Base-by-base conservation (phyloP, 1,140 invertebrate genomes). In the Drosophila kurseongensis region DNA sequence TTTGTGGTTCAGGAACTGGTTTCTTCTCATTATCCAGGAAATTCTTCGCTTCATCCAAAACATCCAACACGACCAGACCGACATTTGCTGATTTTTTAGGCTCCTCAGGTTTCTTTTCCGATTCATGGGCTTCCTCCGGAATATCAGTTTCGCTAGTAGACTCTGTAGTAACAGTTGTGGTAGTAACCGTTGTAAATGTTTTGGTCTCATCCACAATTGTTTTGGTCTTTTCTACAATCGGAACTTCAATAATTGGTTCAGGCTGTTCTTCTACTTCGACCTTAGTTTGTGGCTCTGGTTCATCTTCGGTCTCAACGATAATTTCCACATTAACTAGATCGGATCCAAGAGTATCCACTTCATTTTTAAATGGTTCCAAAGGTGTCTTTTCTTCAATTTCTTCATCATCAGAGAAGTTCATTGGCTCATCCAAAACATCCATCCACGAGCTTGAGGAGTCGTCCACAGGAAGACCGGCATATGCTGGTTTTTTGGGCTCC, bases 391-490 rank as follows among this genome's bases (percentile, higher is more conserved):
- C 36, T 9, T 58, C 45, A 5, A 12, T 16, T 14, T 56, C 62
- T 35, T 66, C 62, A 1, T 61, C 59, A 16, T 67, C 76, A 10
- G 73, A 72, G 42, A 79, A 79, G 18, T 56, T 56, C 54, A 71
- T 67, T 18, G 74, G 73, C n/a, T 83, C 77, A 68, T 94, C 93
- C 44, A 94, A 69, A 58, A 93, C 91, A 84, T 92, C 90, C 90
- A 94, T 93, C 93, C 93, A 94, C 12, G 92, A 79, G 67, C 92
- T 92, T 23, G 92, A 45, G 12, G 93, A 90, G 63, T 93, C 86
- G 69, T 94, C 93, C 44, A 93, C 92, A 36, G 92, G 92, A 47
- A 93, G 81, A 18, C 92, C 93, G 48, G 92, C 92, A 73, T 93
- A 93, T 32, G 74, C 86, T 12, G 71, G 55, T 75, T 80, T 80